Base-by-base conservation (phyloP, 2,888 invertebrate species). In the Bombylius major region DNA sequence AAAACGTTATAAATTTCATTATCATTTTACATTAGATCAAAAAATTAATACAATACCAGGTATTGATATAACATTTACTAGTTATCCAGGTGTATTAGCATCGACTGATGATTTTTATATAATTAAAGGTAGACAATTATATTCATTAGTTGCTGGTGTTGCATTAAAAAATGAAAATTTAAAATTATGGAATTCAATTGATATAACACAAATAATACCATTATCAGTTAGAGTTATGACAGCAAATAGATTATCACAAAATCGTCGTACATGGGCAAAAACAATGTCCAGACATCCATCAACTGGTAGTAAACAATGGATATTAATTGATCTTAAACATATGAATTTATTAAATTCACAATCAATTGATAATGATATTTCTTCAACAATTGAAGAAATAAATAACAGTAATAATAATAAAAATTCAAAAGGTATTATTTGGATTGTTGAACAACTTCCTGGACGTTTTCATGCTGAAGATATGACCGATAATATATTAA, bases 231-330 rank as follows among this genome's bases (percentile, higher is more conserved):
- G 93, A 5, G 79, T 87, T 13, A 82, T 89, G 77, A 84, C 89
- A 1, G 88, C 94, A 9, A 94, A 91, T 73, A 83, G 89, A 59
- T 74, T 95, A 53, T 83, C 92, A 0, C 76, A 76, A 8, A 82
- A 81, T 65, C 86, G 86, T 2, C 76, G 79, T 56, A 77, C 82
- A 5, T 95, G 94, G 94, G 82, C 84, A 0, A 77, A 80, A 47
- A 72, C 80, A 3, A 81, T 93, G 65, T 77, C 81, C 0, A 74
- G 76, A 8, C 83, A 89, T 75, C 87, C 89, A 42, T 87, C 86
- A 14, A 89, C 89, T 48, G 88, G 88, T 58, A 86, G 86, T 70
- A 89, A 90, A 67, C 91, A 94, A 69, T 95, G 93, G 93, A 80
- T 91, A 63, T 78, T 87, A 6, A 79, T 90, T 0, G 87, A 91